A percentile compares a stretch with the other conserved stretches of the same genome.
Conservation (phyloP, 1,140 invertebrate species). For the Zaprionus kolodkinae region DNA sequence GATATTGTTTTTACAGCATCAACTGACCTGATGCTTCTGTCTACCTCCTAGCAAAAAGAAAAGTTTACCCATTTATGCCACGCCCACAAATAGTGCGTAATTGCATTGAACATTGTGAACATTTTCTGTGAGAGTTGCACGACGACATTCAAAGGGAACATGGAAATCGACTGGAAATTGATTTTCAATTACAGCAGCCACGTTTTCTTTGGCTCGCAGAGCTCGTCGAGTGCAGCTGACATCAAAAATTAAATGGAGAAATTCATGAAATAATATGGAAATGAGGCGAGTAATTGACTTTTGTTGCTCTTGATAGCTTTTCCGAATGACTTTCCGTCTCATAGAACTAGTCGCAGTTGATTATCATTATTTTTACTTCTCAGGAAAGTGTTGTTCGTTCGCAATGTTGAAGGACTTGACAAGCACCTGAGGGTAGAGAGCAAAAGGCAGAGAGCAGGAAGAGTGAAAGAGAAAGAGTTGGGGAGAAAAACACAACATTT, state of each 20-base stretch:
- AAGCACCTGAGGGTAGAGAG: background rate
- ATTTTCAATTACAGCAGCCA: constrained; percentile 53
- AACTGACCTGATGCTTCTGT: background rate
- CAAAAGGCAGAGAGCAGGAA: background rate
- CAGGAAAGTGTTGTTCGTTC: constrained; percentile 28
- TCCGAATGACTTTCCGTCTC: constrained; percentile 1
- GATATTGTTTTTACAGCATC: constrained; percentile 6
- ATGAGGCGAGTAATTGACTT: constrained; percentile 26
- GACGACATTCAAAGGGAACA: constrained; percentile 1
- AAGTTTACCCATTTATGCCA: constrained; percentile 24
- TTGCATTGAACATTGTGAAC: constrained; percentile 65
- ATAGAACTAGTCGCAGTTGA: background rate
- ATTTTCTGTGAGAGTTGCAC: constrained; percentile 23
- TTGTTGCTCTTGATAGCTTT: constrained; percentile 13
- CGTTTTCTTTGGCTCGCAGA: constrained; percentile 13
- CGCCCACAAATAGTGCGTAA: constrained; percentile 33
- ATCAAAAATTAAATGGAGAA: constrained; percentile 32
- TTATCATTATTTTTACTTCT: constrained; percentile 15
- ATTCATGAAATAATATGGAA: constrained; percentile 25
- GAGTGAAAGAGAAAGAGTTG: background rate
- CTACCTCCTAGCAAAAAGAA: background rate
- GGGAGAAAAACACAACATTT: constrained; percentile 1
- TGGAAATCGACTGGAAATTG: constrained; percentile 67
- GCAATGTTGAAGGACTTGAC: constrained; percentile 29
- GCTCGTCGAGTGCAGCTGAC: constrained; percentile 23